phyloP scores from a whole-genome alignment of 2,113 vertebrate species.

The Brachyhypopomus occidentalis region DNA sequence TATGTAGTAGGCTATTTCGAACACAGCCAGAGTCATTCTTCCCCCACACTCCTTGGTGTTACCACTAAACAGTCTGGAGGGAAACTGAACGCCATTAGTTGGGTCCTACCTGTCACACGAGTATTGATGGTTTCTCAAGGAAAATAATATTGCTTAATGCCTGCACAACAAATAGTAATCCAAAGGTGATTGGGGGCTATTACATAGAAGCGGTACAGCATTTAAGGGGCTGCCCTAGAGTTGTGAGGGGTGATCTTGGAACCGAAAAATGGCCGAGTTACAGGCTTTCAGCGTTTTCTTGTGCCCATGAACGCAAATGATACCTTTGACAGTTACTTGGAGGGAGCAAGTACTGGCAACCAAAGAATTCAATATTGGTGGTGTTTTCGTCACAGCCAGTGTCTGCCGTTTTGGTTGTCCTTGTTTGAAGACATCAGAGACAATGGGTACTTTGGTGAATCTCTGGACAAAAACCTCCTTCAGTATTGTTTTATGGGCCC shows the following conservation, averaged over 20 bases:
- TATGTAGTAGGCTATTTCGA: too few relatives aligned
- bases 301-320: constrained; percentile 11
- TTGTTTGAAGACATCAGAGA: constrained; percentile 49
- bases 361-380: constrained; percentile 47
- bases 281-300: constrained; percentile 46
- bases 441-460: constrained; percentile 41
- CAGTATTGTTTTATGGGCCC: constrained; percentile 57
- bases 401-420: constrained; percentile 50
- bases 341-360: constrained; percentile 45
- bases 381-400: constrained; percentile 49
- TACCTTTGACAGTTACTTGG: constrained; percentile 38
- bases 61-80: too few relatives aligned
- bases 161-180: constrained; percentile 45
- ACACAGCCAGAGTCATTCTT: too few relatives aligned
- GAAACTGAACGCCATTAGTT: too few relatives aligned
- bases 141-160: constrained; percentile 47
- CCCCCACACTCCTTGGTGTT: too few relatives aligned
- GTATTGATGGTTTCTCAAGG: constrained; percentile 42
- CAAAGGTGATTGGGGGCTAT: constrained; percentile 33
- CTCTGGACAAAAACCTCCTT: constrained; percentile 51
- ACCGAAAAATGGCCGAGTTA: too few relatives aligned
- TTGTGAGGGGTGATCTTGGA: constrained; percentile 41
- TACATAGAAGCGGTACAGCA: constrained; percentile 43
- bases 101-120: too few relatives aligned
- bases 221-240: constrained; percentile 46